Base-by-base conservation (phyloP, 2,113 vertebrate species). In the Osmerus mordax region DNA sequence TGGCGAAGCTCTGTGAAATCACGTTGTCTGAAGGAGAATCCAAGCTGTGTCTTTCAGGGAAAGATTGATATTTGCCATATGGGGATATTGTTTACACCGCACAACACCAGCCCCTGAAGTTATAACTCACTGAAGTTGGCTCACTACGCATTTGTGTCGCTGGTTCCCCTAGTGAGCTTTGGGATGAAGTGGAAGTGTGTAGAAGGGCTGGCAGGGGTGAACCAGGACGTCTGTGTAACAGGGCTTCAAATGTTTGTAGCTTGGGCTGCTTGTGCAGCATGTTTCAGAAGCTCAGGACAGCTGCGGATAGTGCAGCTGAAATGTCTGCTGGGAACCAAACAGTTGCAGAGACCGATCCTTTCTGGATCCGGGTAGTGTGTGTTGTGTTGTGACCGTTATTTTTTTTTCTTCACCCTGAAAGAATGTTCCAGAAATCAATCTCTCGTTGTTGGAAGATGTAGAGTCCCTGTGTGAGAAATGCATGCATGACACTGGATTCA, bases 11-110 rank as follows among this genome's bases (percentile, higher is more conserved):
- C 9, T 41, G 14, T 65, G 18, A 16, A 69, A 69, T 58, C 23
- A 9, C 54, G n/a, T 18, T 36, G 29, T 56, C 41, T 56, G 18
- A 9, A 29, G 18, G 15, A 19, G 54, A 36, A 12, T 69, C 67
- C 53, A 36, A 59, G 53, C 18, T 58, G 54, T 55, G 67, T 69
- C 21, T 69, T 69, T 11, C 52, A 69, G 67, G 19, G 23, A 47
- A 47, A 56, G 29, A 70, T 69, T 69, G 25, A 58, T 69, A 55
- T 56, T 25, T 18, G 52, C 66, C 29, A 21, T 70, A 70, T 70
- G 56, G 32, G 32, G 3, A 68, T 23, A 19, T n/a, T 58, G 19
- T 28, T 69, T 41, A 65, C n/a, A 3, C 15, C 32, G 14, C 4
- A 65, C 32, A 4, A 18, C 29, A 36, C 19, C 41, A 11, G 0